Percentiles rank a stretch among this genome's conserved stretches.
Conservation (phyloP, 2,113 vertebrate genomes). For the Cyprinodon brontotheroides region DNA sequence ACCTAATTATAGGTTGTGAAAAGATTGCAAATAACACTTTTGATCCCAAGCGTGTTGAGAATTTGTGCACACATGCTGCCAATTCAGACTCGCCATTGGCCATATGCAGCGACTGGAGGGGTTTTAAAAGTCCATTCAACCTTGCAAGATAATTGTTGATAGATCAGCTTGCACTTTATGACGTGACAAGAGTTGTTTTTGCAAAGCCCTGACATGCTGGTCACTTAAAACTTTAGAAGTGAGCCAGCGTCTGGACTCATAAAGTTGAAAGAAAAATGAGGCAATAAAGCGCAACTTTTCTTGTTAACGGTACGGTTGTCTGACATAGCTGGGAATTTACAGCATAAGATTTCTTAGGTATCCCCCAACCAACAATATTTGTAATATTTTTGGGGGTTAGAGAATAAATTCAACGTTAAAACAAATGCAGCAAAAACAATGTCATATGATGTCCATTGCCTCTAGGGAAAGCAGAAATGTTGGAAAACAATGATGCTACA, state of each 20-base stretch:
- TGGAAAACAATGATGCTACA: too few relatives aligned
- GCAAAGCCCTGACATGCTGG: conserved; percentile 30
- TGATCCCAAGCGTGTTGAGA: not conserved
- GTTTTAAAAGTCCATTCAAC: conserved; percentile 3
- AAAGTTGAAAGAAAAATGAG: conserved; percentile 30
- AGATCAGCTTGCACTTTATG: conserved; percentile 51
- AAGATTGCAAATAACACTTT: not conserved
- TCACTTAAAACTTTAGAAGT: conserved; percentile 19
- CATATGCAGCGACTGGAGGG: not conserved
- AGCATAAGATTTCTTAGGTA: not conserved
- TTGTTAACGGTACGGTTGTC: conserved; percentile 35
- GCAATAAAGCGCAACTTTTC: conserved; percentile 35
- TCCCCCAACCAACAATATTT: not conserved
- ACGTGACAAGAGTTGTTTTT: conserved; percentile 51
- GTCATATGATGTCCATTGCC: too few relatives aligned
- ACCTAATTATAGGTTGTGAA: not conserved
- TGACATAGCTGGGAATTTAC: not conserved
- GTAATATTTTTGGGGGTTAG: not conserved
- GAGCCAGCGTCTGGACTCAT: conserved; percentile 25
- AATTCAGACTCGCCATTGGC: not conserved
- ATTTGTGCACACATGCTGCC: not conserved
- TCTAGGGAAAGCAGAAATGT: too few relatives aligned
- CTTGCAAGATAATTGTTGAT: conserved; percentile 41
- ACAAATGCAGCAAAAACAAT: not conserved
- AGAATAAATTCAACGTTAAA: not conserved